A percentile compares a stretch with the other conserved stretches of the same genome.
phyloP scores from a whole-genome alignment of 2,113 vertebrate genomes.

The Rhizomys pruinosus region DNA sequence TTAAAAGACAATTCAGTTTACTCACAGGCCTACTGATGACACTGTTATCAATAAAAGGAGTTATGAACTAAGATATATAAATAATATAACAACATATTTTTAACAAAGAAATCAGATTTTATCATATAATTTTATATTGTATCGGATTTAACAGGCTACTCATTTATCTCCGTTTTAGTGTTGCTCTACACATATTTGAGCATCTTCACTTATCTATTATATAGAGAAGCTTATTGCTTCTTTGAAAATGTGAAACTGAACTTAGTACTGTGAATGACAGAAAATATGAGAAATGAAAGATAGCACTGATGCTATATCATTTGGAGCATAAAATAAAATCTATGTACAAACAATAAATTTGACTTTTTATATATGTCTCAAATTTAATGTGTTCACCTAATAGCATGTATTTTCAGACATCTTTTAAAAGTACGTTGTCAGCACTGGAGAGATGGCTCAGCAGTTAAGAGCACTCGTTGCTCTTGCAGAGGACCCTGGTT shows the following conservation, averaged over 20 bases:
- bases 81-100: slow-evolving; percentile 47
- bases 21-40: not conserved
- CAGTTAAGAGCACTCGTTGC: too few species aligned
- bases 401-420: not conserved
- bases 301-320: not conserved
- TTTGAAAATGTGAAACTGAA: slow-evolving; percentile 13
- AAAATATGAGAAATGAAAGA: slow-evolving; percentile 44
- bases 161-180: slow-evolving; percentile 5
- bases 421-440: too few species aligned
- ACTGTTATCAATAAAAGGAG: slow-evolving; percentile 33
- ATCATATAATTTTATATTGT: slow-evolving; percentile 11
- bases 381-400: not conserved
- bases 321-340: not conserved
- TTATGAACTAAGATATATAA: slow-evolving; percentile 28
- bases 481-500: too few species aligned
- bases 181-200: not conserved
- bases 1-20: slow-evolving; percentile 39
- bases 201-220: slow-evolving; percentile 40
- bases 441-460: too few species aligned
- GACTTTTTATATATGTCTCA: not conserved
- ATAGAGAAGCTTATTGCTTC: not conserved
- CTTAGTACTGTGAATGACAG: not conserved
- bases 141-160: not conserved
- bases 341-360: slow-evolving; percentile 10
- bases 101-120: slow-evolving; percentile 45